Evolutionary conservation across 1,140 invertebrate species (phyloP), one percentile per base, ranked within the genome.

Genomic region (Laupala kohalensis): DNA sequence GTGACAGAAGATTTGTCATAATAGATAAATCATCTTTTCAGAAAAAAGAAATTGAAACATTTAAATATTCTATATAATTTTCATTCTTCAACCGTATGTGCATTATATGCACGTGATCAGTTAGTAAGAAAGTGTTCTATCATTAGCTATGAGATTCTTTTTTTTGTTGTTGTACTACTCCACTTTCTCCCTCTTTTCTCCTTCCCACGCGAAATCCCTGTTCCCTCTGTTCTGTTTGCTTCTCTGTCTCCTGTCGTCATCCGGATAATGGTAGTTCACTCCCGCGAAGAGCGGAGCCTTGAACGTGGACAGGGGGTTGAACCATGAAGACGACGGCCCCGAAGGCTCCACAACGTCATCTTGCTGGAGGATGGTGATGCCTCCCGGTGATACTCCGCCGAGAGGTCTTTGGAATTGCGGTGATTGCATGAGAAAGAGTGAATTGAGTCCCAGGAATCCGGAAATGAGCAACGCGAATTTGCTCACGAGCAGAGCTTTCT

Each of bases 401-500:
- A 68, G 27, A 6, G 25, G 67, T 19, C 25, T 23, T 5, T 68
- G 67, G 1, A 25, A 68, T 23, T 30, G 69, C n/a, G 19, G 70
- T 12, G 64, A 63, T 25, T 71, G 70, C n/a, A 71, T 9, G 15
- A 71, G 28, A 15, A 71, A 66, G 5, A 71, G 64, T 3, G 70
- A 71, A 29, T 72, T 72, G 5, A 85, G 78, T 26, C 87, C 87
- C 73, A 91, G 83, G 27, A 91, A 79, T 25, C 87, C 87, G 62
- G 87, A 86, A 6, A 90, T 81, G 70, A 91, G 78, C 1, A 91
- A 76, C 0, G 89, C 89, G 70, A 91, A 71, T 79, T 92, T 92
- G 23, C 87, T 87, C 9, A 92, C 72, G 2, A 91, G 77, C 27
- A 90, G 82, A 0, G 89, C 89, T 76, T 92, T 92, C 76, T 91